phyloP scores from a whole-genome alignment of 1,140 invertebrate genomes.

The Philopotamus ludificatus region DNA sequence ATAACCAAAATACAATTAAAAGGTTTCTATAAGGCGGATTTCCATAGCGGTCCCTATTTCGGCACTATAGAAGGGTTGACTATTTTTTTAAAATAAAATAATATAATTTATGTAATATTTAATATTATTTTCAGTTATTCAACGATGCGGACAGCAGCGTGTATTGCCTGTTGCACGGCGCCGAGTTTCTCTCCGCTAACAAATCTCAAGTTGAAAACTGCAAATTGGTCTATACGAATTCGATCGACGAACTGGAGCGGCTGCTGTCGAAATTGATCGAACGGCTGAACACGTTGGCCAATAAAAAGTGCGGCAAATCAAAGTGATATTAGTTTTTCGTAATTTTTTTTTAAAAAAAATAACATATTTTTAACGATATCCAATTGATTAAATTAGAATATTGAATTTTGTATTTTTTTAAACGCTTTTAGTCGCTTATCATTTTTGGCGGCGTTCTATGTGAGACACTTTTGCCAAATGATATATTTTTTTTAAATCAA shows the following conservation, averaged over 20 bases:
- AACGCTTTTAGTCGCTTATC: too few species aligned
- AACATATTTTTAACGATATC: neutral
- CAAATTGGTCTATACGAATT: slow-evolving; percentile 30
- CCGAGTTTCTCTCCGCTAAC: slow-evolving; percentile 19
- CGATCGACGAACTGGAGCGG: slow-evolving; percentile 21
- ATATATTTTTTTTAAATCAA: too few species aligned
- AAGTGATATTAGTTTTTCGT: too few species aligned
- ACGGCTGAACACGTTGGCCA: slow-evolving; percentile 20
- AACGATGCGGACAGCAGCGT: slow-evolving; percentile 20
- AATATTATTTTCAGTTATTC: slow-evolving; percentile 13
- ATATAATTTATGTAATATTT: neutral
- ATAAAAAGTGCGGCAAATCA: slow-evolving; percentile 28
- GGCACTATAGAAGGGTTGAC: too few species aligned
- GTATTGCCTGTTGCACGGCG: slow-evolving; percentile 23
- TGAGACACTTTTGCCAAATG: too few species aligned
- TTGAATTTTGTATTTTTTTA: neutral
- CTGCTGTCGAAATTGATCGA: slow-evolving; percentile 21
- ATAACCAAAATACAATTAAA: too few species aligned
- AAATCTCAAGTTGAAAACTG: slow-evolving; percentile 19
- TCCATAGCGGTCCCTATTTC: too few species aligned
- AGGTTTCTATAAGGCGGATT: too few species aligned
- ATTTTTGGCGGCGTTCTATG: too few species aligned
- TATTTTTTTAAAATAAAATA: neutral
- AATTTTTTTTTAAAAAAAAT: neutral
- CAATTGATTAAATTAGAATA: neutral